Base-by-base conservation (phyloP, 2,888 invertebrate genomes). In the Heliconius erato region DNA sequence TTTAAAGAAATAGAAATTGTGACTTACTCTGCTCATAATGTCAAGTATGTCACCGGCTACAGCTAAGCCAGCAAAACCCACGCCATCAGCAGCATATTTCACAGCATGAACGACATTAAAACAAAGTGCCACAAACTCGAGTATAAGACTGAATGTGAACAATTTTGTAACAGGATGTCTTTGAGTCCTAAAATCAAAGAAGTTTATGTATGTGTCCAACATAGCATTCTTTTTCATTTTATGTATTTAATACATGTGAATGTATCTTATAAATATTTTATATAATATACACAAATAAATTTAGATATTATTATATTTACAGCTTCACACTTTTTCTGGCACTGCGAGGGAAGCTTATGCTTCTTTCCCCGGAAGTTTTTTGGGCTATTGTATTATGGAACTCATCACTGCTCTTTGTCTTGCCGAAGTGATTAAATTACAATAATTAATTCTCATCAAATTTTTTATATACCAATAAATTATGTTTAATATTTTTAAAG, bases 1-100 rank as follows among this genome's bases (percentile, higher is more conserved):
- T n/a, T n/a, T 54, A 54, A 54, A 54, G 19, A 54, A 54, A 19
- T 19, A 54, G 54, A 54, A 54, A 54, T 54, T 72, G 16, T 26
- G 2, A 93, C 96, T 96, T 95, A 98, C 98, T 95, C 99, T 97
- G 87, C 99, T 98, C 89, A 99, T 96, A 88, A 98, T 98, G 95
- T 99, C 99, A 89, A 99, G 97, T 88, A 99, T 98, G 95, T 99
- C 99, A 44, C 99, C 99, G 79, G 98, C 97, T 78, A 98, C 98
- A 86, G 98, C 97, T 80, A 99, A 94, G 81, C 97, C 97, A 6
- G 97, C 97, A 90, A 98, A 97, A 0, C 99, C 99, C 82, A 97
- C 96, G 3, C 99, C 99, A 93, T 99, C 98, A 54, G 98, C 96
- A 19, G 99, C 98, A 96, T 98, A 99, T 91, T 98, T 98, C 23